Base-by-base conservation (phyloP, 2,888 invertebrate species). In the Sylvicola cinctus region DNA sequence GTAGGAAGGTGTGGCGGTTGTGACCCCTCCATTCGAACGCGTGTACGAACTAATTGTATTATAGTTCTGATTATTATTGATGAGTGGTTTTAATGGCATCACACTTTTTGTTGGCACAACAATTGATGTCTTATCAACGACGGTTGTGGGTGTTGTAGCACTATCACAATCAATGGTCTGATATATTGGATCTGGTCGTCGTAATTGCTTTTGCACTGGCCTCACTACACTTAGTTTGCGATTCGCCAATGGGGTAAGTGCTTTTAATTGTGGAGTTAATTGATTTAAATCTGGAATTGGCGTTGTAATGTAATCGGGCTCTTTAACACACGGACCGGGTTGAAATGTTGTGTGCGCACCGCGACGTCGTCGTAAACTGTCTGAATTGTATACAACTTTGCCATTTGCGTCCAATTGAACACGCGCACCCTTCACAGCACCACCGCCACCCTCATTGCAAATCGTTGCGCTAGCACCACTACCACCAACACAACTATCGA, bases 301-400 rank as follows among this genome's bases (percentile, higher is more conserved):
- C 42, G 44, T 45, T 52, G 31, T 31, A 6, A 16, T 15, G 58
- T 45, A 57, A 54, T 42, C 54, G 60, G 39, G 46, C 68, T 69
- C 71, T 58, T 78, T 79, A 16, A 84, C 79, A 52, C 77, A 79
- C 29, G 81, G 83, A 43, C 85, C 85, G 36, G 85, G 85, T 61
- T 80, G 81, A 49, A 85, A 85, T 23, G 84, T 83, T 26, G 81
- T 79, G 49, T 83, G 79, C 12, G 78, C 74, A 39, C 75, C 76
- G 62, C 80, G 80, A 41, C 74, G 63, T 45, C 81, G 65, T 50
- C 73, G 75, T 41, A 85, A 59, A 49, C 84, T 85, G 46, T 85
- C 85, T 14, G 85, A 85, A 41, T 78, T 79, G 58, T 79, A 87
- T 39, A 87, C 76, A 30, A 87, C 80, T 64, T 80, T 80, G 34